A percentile compares a stretch with the other conserved stretches of the same genome.
These are phyloP conservation scores for Sisyra nigra DNA, from an alignment of 2,888 invertebrate genomes.

Conservation along the genomic window DNA sequence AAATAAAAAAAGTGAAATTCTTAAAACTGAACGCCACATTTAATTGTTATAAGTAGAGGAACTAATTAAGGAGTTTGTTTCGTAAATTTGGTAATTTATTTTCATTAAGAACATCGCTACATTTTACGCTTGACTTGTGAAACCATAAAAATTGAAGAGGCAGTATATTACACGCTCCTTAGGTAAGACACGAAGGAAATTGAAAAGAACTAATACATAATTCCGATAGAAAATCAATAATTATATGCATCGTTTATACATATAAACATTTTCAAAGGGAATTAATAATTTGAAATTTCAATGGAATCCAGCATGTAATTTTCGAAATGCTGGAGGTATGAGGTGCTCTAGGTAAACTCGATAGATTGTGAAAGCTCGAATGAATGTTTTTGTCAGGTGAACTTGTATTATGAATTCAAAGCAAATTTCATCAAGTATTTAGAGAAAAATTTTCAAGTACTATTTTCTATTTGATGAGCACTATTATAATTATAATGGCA, in stretches of 20 bases:
- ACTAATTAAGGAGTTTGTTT: neutral
- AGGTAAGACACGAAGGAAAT: neutral
- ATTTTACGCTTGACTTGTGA: neutral
- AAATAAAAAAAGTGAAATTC: too few relatives aligned
- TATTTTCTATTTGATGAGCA: too few relatives aligned
- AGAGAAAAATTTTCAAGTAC: too few relatives aligned
- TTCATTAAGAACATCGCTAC: too few relatives aligned
- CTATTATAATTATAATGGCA: too few relatives aligned
- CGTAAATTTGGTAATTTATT: neutral
- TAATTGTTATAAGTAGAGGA: neutral
- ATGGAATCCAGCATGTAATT: neutral
- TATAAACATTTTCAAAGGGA: constrained; percentile 1
- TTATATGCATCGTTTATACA: neutral
- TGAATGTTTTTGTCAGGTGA: too few relatives aligned
- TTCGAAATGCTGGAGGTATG: too few relatives aligned
- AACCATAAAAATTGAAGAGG: constrained; percentile 1
- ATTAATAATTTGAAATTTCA: constrained; percentile 2
- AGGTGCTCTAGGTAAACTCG: too few relatives aligned
- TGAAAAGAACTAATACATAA: neutral
- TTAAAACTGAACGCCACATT: neutral
- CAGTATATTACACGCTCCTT: too few relatives aligned
- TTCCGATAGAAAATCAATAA: neutral
- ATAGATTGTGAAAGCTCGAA: too few relatives aligned
- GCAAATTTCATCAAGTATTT: too few relatives aligned
- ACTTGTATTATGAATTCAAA: too few relatives aligned